Evolutionary conservation across 64 coral and sea anemone genomes (phyloP).

Genomic region (Dendronephthya gigantea): DNA sequence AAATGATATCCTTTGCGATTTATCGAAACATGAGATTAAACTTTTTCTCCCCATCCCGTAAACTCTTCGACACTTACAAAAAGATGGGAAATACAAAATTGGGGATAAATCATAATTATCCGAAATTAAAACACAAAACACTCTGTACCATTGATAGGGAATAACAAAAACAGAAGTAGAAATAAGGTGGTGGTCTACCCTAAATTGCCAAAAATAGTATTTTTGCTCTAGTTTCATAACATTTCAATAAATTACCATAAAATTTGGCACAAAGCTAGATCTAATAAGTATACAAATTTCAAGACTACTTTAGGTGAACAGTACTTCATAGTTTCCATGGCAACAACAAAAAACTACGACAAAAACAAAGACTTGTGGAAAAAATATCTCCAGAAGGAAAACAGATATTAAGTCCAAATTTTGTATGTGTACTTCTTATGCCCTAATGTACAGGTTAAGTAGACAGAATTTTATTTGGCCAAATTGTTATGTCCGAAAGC

Average conservation of each 20-base stretch:
- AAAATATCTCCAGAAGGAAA: background rate
- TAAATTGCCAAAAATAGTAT: too few species aligned
- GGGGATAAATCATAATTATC: too few species aligned
- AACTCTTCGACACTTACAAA: too few species aligned
- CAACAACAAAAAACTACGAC: constrained; percentile 9
- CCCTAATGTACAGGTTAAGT: background rate
- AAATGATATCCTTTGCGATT: too few species aligned
- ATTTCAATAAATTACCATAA: background rate
- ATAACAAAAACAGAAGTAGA: too few species aligned
- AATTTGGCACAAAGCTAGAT: too few species aligned
- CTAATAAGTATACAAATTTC: background rate
- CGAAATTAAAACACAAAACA: too few species aligned
- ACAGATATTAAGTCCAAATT: constrained; percentile 7
- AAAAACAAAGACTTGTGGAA: constrained; percentile 10
- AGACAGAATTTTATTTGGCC: constrained; percentile 18
- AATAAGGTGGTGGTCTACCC: too few species aligned
- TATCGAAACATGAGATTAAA: too few species aligned
- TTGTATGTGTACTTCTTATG: background rate
- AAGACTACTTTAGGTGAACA: background rate
- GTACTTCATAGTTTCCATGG: background rate
- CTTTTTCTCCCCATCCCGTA: too few species aligned
- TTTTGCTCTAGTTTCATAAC: background rate
- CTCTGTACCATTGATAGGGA: too few species aligned
- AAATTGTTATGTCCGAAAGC: background rate
- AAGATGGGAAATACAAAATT: too few species aligned